These are phyloP conservation scores for Ceratina australensis DNA, from an alignment of 1,140 invertebrate species.

Conservation along the genomic window DNA sequence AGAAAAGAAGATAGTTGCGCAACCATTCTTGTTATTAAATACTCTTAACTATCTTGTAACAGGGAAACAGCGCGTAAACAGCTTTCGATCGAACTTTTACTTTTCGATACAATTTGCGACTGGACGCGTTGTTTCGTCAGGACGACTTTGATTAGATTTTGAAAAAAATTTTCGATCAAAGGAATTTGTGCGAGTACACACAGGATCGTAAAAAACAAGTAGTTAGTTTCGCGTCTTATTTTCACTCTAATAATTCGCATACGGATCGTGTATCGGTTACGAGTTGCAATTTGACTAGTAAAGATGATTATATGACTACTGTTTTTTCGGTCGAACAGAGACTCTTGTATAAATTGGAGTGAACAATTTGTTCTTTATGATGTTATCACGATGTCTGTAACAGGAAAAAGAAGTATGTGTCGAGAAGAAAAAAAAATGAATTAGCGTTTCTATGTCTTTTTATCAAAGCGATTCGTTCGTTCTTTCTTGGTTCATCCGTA, in stretches of 20 bases:
- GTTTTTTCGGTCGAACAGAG: too few relatives aligned
- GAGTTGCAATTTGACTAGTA: not conserved
- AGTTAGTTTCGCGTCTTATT: constrained; percentile 3
- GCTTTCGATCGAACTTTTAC: constrained; percentile 32
- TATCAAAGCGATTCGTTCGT: constrained; percentile 3
- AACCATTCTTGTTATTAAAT: constrained; percentile 49
- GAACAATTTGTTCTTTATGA: too few relatives aligned
- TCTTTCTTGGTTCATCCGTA: constrained; percentile 39
- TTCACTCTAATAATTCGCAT: not conserved
- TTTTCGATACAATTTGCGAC: constrained; percentile 5
- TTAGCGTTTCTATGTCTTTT: constrained; percentile 12
- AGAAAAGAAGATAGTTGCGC: constrained; percentile 2
- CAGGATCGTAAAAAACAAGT: not conserved
- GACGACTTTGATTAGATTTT: constrained; percentile 25
- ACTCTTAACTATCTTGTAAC: constrained; percentile 38
- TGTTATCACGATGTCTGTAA: not conserved
- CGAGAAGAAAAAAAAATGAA: too few relatives aligned
- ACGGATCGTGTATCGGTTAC: not conserved
- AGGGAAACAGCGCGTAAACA: constrained; percentile 20
- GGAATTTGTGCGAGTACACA: not conserved
- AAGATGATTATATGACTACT: too few relatives aligned
- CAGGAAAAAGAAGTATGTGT: too few relatives aligned
- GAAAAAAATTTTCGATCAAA: constrained; percentile 37
- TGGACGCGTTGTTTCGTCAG: constrained; percentile 14
- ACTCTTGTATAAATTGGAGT: too few relatives aligned